A percentile compares a stretch with the other conserved stretches of the same genome.
Evolutionary conservation across 1,140 invertebrate species (phyloP).

Genomic region (Venustaconcha ellipsiformis): DNA sequence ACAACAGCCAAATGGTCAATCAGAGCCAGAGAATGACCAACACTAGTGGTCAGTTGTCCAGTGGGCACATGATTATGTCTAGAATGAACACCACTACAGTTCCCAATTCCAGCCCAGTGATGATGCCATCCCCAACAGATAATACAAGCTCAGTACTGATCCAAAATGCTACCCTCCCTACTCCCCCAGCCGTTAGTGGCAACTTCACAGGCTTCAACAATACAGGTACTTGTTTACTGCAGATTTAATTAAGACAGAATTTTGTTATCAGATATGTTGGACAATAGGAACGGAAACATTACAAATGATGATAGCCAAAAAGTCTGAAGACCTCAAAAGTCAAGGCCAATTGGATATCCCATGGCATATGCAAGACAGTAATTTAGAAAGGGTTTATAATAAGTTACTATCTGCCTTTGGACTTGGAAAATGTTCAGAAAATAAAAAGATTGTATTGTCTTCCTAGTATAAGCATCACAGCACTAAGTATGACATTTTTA

Average conservation of each 20-base stretch:
- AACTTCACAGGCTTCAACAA: slow-evolving; percentile 34
- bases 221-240: slow-evolving; percentile 14
- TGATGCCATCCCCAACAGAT: slow-evolving; percentile 9
- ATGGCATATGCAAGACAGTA: too few relatives aligned
- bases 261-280: slow-evolving; percentile 1
- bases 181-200: slow-evolving; percentile 33
- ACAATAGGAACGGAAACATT: background rate
- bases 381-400: too few relatives aligned
- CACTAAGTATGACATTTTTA: too few relatives aligned
- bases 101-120: background rate
- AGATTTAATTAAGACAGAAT: background rate
- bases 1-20: slow-evolving; percentile 2
- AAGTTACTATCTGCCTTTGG: too few relatives aligned
- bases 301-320: too few relatives aligned
- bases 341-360: too few relatives aligned
- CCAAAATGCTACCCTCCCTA: slow-evolving; percentile 58
- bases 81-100: background rate
- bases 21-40: background rate
- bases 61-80: slow-evolving; percentile 1
- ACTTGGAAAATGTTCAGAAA: too few relatives aligned
- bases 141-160: slow-evolving; percentile 43
- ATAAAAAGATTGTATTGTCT: too few relatives aligned
- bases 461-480: too few relatives aligned
- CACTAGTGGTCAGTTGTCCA: background rate
- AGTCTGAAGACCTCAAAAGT: too few relatives aligned